These are phyloP conservation scores for Philaethria dido DNA, from an alignment of 2,888 invertebrate species.

Conservation along the genomic window DNA sequence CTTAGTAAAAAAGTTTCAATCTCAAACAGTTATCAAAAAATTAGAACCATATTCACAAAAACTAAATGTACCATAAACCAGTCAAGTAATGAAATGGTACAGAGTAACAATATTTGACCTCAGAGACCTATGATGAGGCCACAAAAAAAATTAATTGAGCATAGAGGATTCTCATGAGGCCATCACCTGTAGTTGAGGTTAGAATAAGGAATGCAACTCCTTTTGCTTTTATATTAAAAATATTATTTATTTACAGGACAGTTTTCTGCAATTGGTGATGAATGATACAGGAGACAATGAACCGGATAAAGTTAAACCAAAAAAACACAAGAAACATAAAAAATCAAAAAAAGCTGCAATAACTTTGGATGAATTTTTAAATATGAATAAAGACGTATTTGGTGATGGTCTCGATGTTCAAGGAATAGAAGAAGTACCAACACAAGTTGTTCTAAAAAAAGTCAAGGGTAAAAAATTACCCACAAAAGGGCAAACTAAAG, in stretches of 20 bases:
- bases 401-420: constrained; percentile 76
- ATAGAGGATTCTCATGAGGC: constrained; percentile 61
- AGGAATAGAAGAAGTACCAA: constrained; percentile 77
- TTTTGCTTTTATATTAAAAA: no score
- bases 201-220: constrained; percentile 54
- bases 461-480: constrained; percentile 60
- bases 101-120: constrained; percentile 53
- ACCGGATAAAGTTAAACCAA: constrained; percentile 56
- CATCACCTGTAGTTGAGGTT: constrained; percentile 53
- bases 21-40: constrained; percentile 75
- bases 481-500: constrained; percentile 48
- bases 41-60: constrained; percentile 78
- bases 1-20: constrained; percentile 74
- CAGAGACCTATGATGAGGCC: constrained; percentile 48
- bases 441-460: constrained; percentile 66
- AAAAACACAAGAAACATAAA: constrained; percentile 77
- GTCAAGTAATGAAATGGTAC: constrained; percentile 67
- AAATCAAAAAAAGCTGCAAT: constrained; percentile 76
- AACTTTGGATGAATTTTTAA: constrained; percentile 76
- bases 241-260: constrained; percentile 60
- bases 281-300: constrained; percentile 57
- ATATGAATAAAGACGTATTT: constrained; percentile 80
- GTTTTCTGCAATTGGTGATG: constrained; percentile 69
- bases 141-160: constrained; percentile 55
- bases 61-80: constrained; percentile 76